Conservation (phyloP, 2,888 invertebrate genomes). For the Nomada flava region DNA sequence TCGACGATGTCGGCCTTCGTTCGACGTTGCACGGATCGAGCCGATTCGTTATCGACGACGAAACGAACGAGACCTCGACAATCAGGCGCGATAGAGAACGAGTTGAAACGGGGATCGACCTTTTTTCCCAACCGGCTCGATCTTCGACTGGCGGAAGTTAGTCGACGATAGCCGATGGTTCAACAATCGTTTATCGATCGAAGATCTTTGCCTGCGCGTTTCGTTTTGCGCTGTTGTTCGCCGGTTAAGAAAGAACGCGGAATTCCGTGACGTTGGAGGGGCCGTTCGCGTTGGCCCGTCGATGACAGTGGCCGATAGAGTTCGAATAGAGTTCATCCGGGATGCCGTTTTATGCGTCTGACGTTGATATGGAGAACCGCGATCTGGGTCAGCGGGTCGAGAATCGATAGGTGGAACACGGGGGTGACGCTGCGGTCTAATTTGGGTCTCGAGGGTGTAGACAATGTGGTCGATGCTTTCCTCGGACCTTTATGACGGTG, state of each 20-base stretch:
- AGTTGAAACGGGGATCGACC: background rate
- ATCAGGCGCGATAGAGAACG: background rate
- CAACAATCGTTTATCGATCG: constrained; percentile 61
- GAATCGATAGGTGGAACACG: constrained; percentile 22
- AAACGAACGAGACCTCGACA: background rate
- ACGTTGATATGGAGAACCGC: constrained; percentile 5
- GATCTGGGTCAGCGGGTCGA: constrained; percentile 29
- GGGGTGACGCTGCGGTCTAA: background rate
- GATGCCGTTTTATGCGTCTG: constrained; percentile 16
- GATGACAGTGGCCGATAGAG: background rate
- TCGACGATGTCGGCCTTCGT: background rate
- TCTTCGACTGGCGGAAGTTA: constrained; percentile 26
- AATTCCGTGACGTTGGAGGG: constrained; percentile 5
- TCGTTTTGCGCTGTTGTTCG: constrained; percentile 21
- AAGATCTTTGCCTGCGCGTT: constrained; percentile 31
- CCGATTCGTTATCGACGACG: constrained; percentile 9
- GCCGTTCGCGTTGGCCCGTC: background rate
- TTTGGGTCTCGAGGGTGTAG: background rate
- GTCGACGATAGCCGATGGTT: constrained; percentile 47
- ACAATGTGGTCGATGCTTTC: background rate
- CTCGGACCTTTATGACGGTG: background rate
- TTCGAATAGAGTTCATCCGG: constrained; percentile 27
- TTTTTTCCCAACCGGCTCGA: background rate
- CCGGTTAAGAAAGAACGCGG: background rate
- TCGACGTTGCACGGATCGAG: constrained; percentile 34